phyloP scores from a whole-genome alignment of 2,113 vertebrate species.

The Promerops cafer region DNA sequence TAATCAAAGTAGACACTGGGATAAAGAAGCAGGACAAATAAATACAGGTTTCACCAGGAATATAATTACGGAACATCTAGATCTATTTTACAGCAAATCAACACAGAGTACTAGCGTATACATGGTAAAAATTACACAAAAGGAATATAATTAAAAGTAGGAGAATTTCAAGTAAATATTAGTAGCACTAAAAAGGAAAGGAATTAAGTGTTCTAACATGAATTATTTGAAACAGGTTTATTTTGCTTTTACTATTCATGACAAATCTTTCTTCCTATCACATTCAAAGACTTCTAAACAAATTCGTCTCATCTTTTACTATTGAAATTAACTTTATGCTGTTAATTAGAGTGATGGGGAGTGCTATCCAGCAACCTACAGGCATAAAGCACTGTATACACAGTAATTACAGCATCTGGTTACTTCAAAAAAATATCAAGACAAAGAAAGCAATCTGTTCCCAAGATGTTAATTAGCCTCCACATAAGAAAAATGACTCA shows the following conservation, averaged over 20 bases:
- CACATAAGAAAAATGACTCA: neutral
- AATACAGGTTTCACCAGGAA: neutral
- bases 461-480: conserved; percentile 19
- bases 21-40: neutral
- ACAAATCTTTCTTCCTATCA: neutral
- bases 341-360: conserved; percentile 8
- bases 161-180: neutral
- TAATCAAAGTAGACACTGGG: neutral
- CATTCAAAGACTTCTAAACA: neutral
- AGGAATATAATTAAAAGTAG: neutral
- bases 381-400: neutral
- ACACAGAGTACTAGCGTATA: neutral
- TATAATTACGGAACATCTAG: neutral
- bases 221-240: neutral
- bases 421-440: neutral
- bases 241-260: neutral
- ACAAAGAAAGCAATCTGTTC: conserved; percentile 28
- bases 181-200: neutral
- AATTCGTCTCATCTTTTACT: conserved; percentile 19
- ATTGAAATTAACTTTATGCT: neutral
- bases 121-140: neutral
- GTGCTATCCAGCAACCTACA: neutral
- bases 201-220: neutral
- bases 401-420: conserved; percentile 25
- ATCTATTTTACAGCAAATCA: neutral